Evolutionary conservation across 2,797 vertebrate genomes (phyloP), one percentile per base, ranked within the genome.

Genomic region (Tachyglossus aculeatus): DNA sequence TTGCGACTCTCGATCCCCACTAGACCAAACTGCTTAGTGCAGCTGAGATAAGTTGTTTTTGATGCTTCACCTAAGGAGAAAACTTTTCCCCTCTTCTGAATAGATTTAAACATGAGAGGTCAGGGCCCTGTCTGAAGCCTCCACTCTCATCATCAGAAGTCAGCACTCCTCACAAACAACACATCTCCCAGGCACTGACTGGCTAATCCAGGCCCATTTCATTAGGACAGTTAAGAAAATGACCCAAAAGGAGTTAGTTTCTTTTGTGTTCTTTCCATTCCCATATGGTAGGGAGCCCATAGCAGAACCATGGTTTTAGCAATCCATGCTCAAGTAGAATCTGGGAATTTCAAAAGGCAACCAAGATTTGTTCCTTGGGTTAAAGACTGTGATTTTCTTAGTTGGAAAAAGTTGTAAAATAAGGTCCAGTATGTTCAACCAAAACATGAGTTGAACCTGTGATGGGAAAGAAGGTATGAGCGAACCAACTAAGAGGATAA

Each of bases 401-500:
- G 43, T 22, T 31, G 39, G 25, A 21, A 61, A 27, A 33, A 32
- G 55, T 65, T 68, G 44, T 51, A 66, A 52, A 54, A 51, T 18
- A 48, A 73, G 19, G 34, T 56, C 19, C 43, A 25, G 15, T 56
- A n/a, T 10, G 24, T 66, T 73, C 24, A 43, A 59, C 48, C 44
- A 57, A 60, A 71, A 52, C 29, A 57, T 25, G 40, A 40, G 24
- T 16, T 53, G 16, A 52, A 37, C 37, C 29, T 19, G 37, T n/a
- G 55, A 63, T 71, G 61, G 62, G 50, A 33, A 59, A 66, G 43
- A 37, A 67, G 70, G 56, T 50, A 13, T 50, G 79, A 75, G 58
- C 65, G 73, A 38, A 33, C 33, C 64, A 71, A 47, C 41, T 67
- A 25, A 71, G 70, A 67, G 71, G 27, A 33, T 64, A 74, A 71